phyloP scores from a whole-genome alignment of 2,113 vertebrate species.

The Xiphias gladius region DNA sequence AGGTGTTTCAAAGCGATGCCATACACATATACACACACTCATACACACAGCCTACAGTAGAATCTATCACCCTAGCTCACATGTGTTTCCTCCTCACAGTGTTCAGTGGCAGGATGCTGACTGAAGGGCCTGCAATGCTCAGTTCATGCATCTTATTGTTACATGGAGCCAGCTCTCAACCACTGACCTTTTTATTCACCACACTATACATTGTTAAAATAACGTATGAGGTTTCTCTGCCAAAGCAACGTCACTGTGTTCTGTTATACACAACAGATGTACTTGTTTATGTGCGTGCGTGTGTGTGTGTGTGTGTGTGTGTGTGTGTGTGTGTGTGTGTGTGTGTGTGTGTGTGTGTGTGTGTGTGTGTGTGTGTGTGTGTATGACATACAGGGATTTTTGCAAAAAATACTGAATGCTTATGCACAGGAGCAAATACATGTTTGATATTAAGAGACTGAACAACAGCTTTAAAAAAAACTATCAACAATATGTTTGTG shows the following conservation, averaged over 20 bases:
- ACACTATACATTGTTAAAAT: constrained; percentile 78
- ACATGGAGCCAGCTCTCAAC: constrained; percentile 75
- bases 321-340: no score
- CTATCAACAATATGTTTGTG: background rate
- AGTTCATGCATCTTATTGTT: constrained; percentile 79
- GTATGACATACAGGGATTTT: background rate
- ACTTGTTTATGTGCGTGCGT: constrained; percentile 1
- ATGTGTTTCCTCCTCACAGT: constrained; percentile 51
- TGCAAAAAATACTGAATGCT: background rate
- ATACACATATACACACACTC: constrained; percentile 26
- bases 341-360: no score
- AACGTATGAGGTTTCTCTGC: constrained; percentile 76
- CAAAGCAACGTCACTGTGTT: constrained; percentile 62
- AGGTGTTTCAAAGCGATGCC: constrained; percentile 53
- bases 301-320: constrained; percentile 12
- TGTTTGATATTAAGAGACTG: background rate
- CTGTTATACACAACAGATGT: constrained; percentile 42
- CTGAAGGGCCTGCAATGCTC: constrained; percentile 68
- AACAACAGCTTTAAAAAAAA: constrained; percentile 7
- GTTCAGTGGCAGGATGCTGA: constrained; percentile 59
- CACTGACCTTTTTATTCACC: constrained; percentile 80
- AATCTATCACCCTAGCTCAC: constrained; percentile 47
- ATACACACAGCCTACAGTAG: constrained; percentile 36
- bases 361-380: background rate
- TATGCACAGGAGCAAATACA: background rate